Conservation (phyloP, 1,140 invertebrate genomes). For the Cydia pomonella region DNA sequence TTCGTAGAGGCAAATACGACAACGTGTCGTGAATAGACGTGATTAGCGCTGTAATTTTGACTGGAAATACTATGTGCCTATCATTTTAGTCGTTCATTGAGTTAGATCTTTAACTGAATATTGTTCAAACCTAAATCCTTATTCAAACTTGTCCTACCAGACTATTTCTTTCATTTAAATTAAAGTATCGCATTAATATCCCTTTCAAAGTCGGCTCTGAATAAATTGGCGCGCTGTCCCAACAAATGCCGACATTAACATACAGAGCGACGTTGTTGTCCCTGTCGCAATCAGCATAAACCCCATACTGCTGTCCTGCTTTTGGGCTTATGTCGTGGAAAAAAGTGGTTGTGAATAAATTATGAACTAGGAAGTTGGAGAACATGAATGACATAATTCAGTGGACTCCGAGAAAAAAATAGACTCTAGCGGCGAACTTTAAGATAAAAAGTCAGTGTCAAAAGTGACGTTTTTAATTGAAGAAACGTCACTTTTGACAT, state of each 20-base stretch:
- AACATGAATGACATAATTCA: neutral
- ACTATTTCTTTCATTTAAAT: neutral
- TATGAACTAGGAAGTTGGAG: neutral
- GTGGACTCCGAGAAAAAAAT: neutral
- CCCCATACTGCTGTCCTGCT: constrained; percentile 8
- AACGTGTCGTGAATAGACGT: too few relatives aligned
- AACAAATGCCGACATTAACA: constrained; percentile 32
- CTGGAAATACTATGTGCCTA: too few relatives aligned
- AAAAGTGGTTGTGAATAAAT: constrained; percentile 20
- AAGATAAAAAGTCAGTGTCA: too few relatives aligned
- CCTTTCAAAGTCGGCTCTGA: constrained; percentile 30
- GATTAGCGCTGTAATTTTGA: too few relatives aligned
- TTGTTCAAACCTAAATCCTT: too few relatives aligned
- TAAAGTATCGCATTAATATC: constrained; percentile 30
- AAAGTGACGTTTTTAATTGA: too few relatives aligned
- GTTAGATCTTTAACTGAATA: too few relatives aligned
- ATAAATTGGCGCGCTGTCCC: constrained; percentile 29
- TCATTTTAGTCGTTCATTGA: too few relatives aligned
- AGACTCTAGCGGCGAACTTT: neutral
- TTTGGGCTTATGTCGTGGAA: constrained; percentile 7
- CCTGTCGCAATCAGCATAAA: constrained; percentile 20
- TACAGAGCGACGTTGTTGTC: constrained; percentile 23
- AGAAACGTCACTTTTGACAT: too few relatives aligned
- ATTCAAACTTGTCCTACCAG: neutral
- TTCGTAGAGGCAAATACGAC: too few relatives aligned